Base-by-base conservation (phyloP, 1,140 invertebrate species). In the Eupeodes corollae region DNA sequence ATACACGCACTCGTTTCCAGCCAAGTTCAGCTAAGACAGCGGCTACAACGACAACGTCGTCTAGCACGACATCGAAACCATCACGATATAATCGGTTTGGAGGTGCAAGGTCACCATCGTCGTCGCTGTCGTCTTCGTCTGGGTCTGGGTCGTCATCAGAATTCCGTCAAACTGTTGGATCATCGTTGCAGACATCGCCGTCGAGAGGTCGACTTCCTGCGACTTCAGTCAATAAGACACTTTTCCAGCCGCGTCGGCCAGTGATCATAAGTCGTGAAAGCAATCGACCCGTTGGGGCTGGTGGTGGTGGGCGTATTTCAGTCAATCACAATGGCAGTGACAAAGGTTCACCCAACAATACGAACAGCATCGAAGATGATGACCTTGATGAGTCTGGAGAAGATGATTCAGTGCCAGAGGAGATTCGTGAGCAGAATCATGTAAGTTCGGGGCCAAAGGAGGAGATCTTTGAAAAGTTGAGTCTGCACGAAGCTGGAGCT, bases 191-290 rank as follows among this genome's bases (percentile, higher is more conserved):
- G n/a, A 54, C 33, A 52, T 35, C 52, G 57, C 49, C 54, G 13
- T 42, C 46, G 14, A 49, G 21, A 8, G 21, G 21, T 5, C 52
- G 30, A 52, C 12, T 44, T 15, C 40, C 45, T 10, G 40, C 51
- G 14, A 53, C 51, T 12, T 52, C 58, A 0, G 55, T 51, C 1
- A 50, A 51, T 13, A 55, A 52, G 16, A 46, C 57, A 0, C 50
- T 56, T 12, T 50, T 50, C 32, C 44, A 46, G 49, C 58, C 59
- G 2, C 44, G 63, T 2, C 57, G 63, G 5, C 63, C 63, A 0
- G 63, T 61, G 13, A 62, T 66, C 44, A 66, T 66, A 12, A 66
- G 63, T 43, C 59, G 63, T 2, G 63, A 66, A 6, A 52, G 66
- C 0, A 66, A 66, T 47, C 63, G 66, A 18, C 63, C 63, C 0